Conservation (phyloP, 2,888 invertebrate species). For the Lymantria dispar region DNA sequence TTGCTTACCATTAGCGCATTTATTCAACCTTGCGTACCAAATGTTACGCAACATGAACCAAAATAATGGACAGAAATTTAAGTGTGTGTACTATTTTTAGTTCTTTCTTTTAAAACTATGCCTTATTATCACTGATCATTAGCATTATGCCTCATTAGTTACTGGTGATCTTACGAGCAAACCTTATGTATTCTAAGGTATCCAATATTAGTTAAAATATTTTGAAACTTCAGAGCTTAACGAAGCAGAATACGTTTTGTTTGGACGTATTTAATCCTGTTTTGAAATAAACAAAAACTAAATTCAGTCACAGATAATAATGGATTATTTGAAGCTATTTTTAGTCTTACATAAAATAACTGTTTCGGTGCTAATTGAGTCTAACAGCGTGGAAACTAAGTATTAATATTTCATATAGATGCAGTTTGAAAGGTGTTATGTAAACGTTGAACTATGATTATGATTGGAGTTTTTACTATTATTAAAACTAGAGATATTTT, state of each 20-base stretch:
- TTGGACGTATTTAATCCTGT: too few species aligned
- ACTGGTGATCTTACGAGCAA: too few species aligned
- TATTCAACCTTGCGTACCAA: too few species aligned
- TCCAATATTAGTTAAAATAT: conserved; percentile 12
- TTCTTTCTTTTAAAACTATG: conserved; percentile 3
- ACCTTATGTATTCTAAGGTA: neutral
- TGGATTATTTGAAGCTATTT: conserved; percentile 4
- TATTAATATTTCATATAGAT: conserved; percentile 3
- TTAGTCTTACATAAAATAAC: conserved; percentile 15
- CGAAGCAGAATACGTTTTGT: too few species aligned
- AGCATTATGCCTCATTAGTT: too few species aligned
- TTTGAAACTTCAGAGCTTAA: conserved; percentile 1
- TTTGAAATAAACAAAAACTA: neutral
- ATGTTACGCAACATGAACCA: neutral
- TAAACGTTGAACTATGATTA: neutral
- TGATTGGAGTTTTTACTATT: too few species aligned
- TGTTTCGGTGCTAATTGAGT: conserved; percentile 6
- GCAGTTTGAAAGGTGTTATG: conserved; percentile 24
- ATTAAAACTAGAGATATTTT: too few species aligned
- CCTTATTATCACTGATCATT: neutral
- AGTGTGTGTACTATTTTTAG: neutral
- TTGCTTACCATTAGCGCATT: too few species aligned
- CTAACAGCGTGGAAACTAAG: conserved; percentile 6
- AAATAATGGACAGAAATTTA: too few species aligned
- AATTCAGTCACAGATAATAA: neutral